Evolutionary conservation across 2,888 invertebrate genomes (phyloP), one percentile per base, ranked within the genome.

Genomic region (Horisme vitalbata): DNA sequence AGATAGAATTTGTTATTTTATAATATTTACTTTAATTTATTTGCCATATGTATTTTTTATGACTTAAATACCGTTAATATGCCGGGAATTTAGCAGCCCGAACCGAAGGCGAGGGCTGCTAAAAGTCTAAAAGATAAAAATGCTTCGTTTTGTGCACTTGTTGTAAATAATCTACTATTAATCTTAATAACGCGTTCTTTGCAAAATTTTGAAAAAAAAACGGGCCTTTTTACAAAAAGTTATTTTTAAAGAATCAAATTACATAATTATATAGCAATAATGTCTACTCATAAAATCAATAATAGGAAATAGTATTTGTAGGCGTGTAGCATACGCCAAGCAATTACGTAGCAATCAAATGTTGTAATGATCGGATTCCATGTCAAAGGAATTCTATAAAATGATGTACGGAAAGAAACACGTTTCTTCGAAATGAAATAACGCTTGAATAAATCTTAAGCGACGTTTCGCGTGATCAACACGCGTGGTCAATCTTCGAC

Each of bases 311-410:
- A 13, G 4, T 14, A 24, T 38, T 27, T 41, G 48, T 73, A 74
- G 70, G 68, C 70, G 65, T 68, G 70, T 73, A 71, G 65, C 61
- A 47, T 43, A 61, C 61, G 56, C 12, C 52, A 57, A 65, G 65
- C 65, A 54, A 62, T 65, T 64, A 62, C 45, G 75, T 74, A 79
- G 81, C 79, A 83, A 83, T 84, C 83, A 79, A 68, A 68, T 66
- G 67, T 74, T 78, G 74, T 88, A 88, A 88, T 87, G 87, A 74
- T 70, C 54, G 73, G 74, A 87, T 88, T 82, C 79, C 87, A 88
- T 87, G 87, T 86, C 79, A 79, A 83, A 79, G 75, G 70, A 79
- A 81, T 83, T 79, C 75, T 75, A 76, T 78, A 79, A 81, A 83
- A 79, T 74, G 58, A 56, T 59, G 56, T 43, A 58, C 56, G 45